These are phyloP conservation scores for Apostichopus leukothele DNA, from an alignment of 53 echinoderm and acorn worm species.

Conservation along the genomic window DNA sequence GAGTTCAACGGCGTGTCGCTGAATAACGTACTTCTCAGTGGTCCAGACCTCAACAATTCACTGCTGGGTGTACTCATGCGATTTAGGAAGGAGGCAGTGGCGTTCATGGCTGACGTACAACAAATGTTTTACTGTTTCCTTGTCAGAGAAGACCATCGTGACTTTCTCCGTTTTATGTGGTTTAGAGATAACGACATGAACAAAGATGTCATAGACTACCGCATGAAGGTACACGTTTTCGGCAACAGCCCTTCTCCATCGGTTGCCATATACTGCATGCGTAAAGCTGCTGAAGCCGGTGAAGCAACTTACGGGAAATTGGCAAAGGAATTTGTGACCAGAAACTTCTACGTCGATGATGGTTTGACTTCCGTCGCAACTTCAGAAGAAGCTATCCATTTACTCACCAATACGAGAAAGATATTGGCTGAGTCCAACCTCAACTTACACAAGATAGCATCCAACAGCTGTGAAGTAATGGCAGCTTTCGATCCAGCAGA, in stretches of 20 bases:
- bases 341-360: slow-evolving; percentile 77
- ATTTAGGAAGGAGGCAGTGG: slow-evolving; percentile 58
- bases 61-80: slow-evolving; percentile 56
- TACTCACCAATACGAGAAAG: slow-evolving; percentile 41
- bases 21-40: slow-evolving; percentile 48
- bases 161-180: slow-evolving; percentile 63
- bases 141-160: slow-evolving; percentile 39
- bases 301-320: slow-evolving; percentile 9
- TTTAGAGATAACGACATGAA: slow-evolving; percentile 53
- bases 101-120: slow-evolving; percentile 60
- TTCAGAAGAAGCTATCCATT: slow-evolving; percentile 39
- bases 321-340: slow-evolving; percentile 22
- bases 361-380: slow-evolving; percentile 40
- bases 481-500: slow-evolving; percentile 40
- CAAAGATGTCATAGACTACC: slow-evolving; percentile 22
- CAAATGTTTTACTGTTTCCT: slow-evolving; percentile 53
- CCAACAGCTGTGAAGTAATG: slow-evolving; percentile 58
- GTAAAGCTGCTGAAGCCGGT: slow-evolving; percentile 36
- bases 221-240: slow-evolving; percentile 67
- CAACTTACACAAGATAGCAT: slow-evolving; percentile 66
- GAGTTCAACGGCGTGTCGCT: slow-evolving; percentile 49
- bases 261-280: slow-evolving; percentile 50
- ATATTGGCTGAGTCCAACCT: slow-evolving; percentile 51
- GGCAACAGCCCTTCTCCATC: slow-evolving; percentile 57
- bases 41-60: slow-evolving; percentile 58